Conservation (phyloP, 2,888 invertebrate species). For the Tinea semifulvella region DNA sequence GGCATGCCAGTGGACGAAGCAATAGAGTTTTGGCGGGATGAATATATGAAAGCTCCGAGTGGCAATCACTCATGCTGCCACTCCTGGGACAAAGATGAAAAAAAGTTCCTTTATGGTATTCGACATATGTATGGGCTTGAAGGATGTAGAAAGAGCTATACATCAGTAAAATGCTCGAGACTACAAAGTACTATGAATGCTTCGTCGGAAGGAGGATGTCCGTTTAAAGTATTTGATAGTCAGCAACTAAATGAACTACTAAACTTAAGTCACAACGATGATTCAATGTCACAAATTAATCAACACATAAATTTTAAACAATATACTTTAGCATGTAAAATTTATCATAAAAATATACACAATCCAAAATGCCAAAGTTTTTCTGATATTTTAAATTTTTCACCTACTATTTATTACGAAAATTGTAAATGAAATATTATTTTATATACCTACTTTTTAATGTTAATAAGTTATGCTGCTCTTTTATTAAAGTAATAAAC, state of each 20-base stretch:
- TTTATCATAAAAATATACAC: constrained; percentile 27
- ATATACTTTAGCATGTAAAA: constrained; percentile 39
- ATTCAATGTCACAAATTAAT: constrained; percentile 33
- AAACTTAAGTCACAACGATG: constrained; percentile 16
- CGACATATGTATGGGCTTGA: constrained; percentile 78
- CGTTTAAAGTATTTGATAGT: constrained; percentile 67
- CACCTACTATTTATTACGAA: constrained; percentile 45
- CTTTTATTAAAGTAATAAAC: too few species aligned
- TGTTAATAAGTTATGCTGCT: too few species aligned
- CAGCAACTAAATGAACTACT: constrained; percentile 42
- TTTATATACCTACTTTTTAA: too few species aligned
- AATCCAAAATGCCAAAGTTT: constrained; percentile 25
- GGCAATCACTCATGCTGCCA: constrained; percentile 65
- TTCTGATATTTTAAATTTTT: constrained; percentile 42
- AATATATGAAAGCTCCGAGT: constrained; percentile 64
- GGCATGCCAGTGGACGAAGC: constrained; percentile 73
- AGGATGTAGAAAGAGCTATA: constrained; percentile 70
- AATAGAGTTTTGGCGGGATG: constrained; percentile 69
- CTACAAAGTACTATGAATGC: constrained; percentile 64
- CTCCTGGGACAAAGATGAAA: constrained; percentile 70
- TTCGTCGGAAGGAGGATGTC: constrained; percentile 70
- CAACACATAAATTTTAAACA: constrained; percentile 31
- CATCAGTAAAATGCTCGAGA: constrained; percentile 64
- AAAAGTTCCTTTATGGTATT: constrained; percentile 72
- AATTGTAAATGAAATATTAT: too few species aligned